Base-by-base conservation (phyloP, 2,113 vertebrate species). In the Ptychochromis oligacanthus region DNA sequence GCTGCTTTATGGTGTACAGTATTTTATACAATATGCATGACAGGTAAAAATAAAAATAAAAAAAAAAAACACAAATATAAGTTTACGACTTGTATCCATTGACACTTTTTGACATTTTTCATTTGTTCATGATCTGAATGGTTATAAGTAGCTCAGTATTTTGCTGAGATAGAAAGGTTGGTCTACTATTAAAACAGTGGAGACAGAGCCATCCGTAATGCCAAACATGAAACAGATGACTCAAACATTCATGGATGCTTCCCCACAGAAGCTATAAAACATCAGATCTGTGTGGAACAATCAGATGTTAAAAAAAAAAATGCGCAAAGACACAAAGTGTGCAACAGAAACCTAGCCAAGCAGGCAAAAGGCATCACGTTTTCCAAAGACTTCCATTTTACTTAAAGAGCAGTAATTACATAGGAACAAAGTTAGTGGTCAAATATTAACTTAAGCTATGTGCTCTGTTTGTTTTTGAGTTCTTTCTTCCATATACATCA, bases 401-500 rank as follows among this genome's bases (percentile, higher is more conserved):
- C 46, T 31, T 54, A 12, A 40, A 54, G 11, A 6, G 0, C 3
- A 24, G 17, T 22, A 52, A 34, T 52, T 20, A 72, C 17, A n/a
- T n/a, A 72, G 65, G 46, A 52, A 49, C 6, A 0, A 52, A 6
- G 0, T 72, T 13, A 72, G 26, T 20, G 65, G 17, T 54, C 26
- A 54, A 72, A 72, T 34, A 26, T 1, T 36, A 38, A 10, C 14
- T 38, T 75, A 36, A 62, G 31, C 15, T 62, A 59, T 60, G 12
- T 54, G 76, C 6, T 36, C 22, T 52, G n/a, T 67, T 75, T 31
- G 56, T 6, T 7, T 18, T 52, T n/a, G 26, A 8, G 54, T 46
- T 81, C 31, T 43, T 76, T 34, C 52, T 56, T 61, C 15, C 28
- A 70, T 56, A 85, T 81, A 14, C 31, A 85, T 76, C 67, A 77